These are phyloP conservation scores for Candidula unifasciata DNA, from an alignment of 2,888 invertebrate species.

Conservation along the genomic window DNA sequence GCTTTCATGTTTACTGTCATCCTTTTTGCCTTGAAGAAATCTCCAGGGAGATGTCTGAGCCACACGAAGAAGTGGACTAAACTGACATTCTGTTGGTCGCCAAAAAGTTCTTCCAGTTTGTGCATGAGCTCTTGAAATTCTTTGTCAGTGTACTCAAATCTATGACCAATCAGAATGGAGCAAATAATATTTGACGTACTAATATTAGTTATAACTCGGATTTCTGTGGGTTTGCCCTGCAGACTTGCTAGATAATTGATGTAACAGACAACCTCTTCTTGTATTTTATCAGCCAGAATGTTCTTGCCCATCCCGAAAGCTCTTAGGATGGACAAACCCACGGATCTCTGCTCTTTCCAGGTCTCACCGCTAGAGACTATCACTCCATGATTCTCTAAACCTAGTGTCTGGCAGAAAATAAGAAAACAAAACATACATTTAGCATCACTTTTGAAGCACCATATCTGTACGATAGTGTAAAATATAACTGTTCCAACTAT, in stretches of 20 bases:
- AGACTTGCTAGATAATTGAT: not conserved
- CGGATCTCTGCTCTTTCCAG: conserved; percentile 3
- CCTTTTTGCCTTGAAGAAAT: not conserved
- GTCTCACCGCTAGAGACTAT: not conserved
- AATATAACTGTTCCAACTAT: too few species aligned
- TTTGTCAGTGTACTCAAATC: conserved; percentile 1
- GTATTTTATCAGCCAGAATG: too few species aligned
- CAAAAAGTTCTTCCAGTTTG: not conserved
- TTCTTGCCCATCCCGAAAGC: too few species aligned
- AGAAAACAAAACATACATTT: too few species aligned
- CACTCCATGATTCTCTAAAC: not conserved
- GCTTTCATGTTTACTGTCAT: not conserved
- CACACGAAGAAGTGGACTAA: not conserved
- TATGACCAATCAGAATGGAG: not conserved
- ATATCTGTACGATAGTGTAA: too few species aligned
- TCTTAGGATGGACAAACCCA: not conserved
- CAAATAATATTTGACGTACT: too few species aligned
- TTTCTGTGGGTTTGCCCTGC: not conserved
- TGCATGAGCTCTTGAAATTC: not conserved
- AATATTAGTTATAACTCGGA: not conserved
- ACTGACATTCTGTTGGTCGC: not conserved
- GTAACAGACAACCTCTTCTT: too few species aligned
- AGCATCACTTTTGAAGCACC: too few species aligned
- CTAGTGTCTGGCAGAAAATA: not conserved
- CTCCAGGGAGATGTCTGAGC: not conserved